These are phyloP conservation scores for Aphodius sticticus DNA, from an alignment of 2,888 invertebrate species.

Conservation along the genomic window DNA sequence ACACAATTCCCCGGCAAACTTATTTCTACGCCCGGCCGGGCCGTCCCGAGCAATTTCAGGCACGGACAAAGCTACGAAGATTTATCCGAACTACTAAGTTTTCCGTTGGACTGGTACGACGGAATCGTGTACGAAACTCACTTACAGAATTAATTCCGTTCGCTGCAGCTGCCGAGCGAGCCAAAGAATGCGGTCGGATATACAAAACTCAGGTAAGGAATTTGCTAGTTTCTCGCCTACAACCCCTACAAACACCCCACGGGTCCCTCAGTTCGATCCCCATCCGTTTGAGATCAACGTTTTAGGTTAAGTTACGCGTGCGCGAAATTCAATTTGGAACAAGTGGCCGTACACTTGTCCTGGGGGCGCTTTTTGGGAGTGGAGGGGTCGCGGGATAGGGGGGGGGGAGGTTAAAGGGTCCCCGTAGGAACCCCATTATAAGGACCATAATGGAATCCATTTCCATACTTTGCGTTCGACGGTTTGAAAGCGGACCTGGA, in stretches of 20 bases:
- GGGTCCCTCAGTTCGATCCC: background rate
- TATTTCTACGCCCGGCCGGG: conserved; percentile 13
- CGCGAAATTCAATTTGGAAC: conserved; percentile 55
- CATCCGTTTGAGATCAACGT: conserved; percentile 10
- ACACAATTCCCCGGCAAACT: conserved; percentile 23
- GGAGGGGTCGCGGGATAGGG: background rate
- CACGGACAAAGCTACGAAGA: conserved; percentile 23
- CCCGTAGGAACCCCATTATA: conserved; percentile 51
- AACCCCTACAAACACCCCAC: background rate
- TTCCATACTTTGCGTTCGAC: conserved; percentile 46
- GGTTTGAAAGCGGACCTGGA: conserved; percentile 42
- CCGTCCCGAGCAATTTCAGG: conserved; percentile 25
- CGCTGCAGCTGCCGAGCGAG: conserved; percentile 18
- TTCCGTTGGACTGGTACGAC: conserved; percentile 8
- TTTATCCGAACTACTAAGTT: conserved; percentile 24
- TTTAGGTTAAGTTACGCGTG: conserved; percentile 47
- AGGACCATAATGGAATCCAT: conserved; percentile 55
- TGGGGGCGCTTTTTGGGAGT: conserved; percentile 8
- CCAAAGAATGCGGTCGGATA: conserved; percentile 21
- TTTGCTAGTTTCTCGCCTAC: conserved; percentile 20
- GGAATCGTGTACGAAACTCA: conserved; percentile 9
- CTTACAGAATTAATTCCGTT: conserved; percentile 24
- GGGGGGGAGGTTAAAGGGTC: conserved; percentile 11
- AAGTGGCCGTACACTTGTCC: conserved; percentile 55
- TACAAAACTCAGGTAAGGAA: conserved; percentile 24